A percentile compares a stretch with the other conserved stretches of the same genome.
These are phyloP conservation scores for Coreius guichenoti DNA, from an alignment of 2,797 vertebrate species.

Conservation along the genomic window DNA sequence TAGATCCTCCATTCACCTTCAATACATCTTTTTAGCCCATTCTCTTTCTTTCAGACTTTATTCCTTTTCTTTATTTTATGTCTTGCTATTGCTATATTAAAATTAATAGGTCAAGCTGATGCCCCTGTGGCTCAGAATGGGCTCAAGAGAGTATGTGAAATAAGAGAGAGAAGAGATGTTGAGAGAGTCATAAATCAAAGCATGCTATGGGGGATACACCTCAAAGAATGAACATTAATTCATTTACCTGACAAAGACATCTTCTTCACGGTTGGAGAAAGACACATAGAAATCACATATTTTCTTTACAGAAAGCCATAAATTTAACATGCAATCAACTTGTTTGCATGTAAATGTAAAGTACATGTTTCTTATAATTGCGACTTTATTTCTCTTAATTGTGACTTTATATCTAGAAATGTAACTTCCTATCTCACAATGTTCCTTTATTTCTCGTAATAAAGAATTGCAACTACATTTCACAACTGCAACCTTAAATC, in stretches of 20 bases:
- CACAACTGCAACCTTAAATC: background rate
- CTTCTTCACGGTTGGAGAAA: conserved; percentile 9
- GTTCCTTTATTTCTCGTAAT: background rate
- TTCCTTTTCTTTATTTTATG: background rate
- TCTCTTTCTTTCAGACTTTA: background rate
- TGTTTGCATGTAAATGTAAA: background rate
- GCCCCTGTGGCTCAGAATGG: background rate
- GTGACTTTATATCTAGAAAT: background rate
- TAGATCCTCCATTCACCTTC: conserved; percentile 2
- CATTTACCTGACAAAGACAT: conserved; percentile 21
- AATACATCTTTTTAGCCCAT: conserved; percentile 13
- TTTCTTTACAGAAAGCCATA: background rate
- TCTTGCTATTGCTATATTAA: conserved; percentile 9
- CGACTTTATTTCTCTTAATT: background rate
- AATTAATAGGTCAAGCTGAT: conserved; percentile 33
- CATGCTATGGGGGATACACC: background rate
- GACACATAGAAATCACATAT: background rate
- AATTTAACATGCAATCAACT: background rate
- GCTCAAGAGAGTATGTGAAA: background rate
- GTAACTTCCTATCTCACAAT: background rate
- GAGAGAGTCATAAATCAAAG: conserved; percentile 41
- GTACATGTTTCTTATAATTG: too few species aligned
- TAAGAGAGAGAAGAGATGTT: conserved; percentile 16
- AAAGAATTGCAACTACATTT: background rate
- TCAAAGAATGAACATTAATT: conserved; percentile 35